Base-by-base conservation (phyloP, 2,113 vertebrate genomes). In the Trematomus loennbergii region DNA sequence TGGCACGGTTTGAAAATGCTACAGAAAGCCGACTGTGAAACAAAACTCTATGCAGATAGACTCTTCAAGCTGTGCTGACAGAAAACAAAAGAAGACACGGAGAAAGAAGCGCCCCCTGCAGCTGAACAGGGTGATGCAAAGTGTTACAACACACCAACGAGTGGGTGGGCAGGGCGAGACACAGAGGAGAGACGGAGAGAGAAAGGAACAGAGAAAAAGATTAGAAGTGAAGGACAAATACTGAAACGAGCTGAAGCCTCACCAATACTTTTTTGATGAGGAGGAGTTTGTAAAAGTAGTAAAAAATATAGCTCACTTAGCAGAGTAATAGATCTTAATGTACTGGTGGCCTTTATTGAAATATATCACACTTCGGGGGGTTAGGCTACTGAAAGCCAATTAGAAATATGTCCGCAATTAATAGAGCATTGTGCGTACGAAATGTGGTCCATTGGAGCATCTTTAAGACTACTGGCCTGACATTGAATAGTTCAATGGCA, bases 111-210 rank as follows among this genome's bases (percentile, higher is more conserved):
- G 43, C 62, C 49, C 79, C 81, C 79, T 83, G 60, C 0, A 81
- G 90, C 88, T 60, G 87, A 45, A 68, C 66, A 70, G 85, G 73
- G 65, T 89, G 85, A 87, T 86, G 89, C 78, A 90, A 91, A 85
- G 83, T 66, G 69, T 70, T 81, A 85, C 81, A 85, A 87, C 40
- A 88, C 79, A 90, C 46, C 22, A 68, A 75, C 58, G 81, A 55
- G 71, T 73, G 87, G 82, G 83, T 60, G 89, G 74, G 83, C 65
- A 79, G 71, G 74, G 59, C 75, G 66, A 72, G 57, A 48, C 10
- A 22, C n/a, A 43, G 57, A 64, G 52, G 29, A n/a, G 9, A 20
- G 12, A 54, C 8, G 57, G 49, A 3, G 46, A 67, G 52, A 50
- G 13, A 9, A 70, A 46, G 48, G 48, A 12, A 48, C 69, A 36